Evolutionary conservation across 2,888 invertebrate genomes (phyloP).

Genomic region (Laspeyria flexula): DNA sequence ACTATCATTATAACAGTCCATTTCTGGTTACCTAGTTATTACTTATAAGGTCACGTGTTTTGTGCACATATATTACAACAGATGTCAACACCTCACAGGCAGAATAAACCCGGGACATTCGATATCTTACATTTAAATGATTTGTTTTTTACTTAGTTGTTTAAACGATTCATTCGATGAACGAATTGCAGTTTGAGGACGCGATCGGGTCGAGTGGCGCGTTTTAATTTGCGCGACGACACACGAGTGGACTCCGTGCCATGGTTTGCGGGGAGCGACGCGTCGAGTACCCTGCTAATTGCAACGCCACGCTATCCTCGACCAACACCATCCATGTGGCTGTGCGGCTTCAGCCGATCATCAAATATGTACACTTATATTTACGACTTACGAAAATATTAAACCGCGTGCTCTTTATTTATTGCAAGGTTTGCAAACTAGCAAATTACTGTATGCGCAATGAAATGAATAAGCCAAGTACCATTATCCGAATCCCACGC

Average conservation of each 20-base stretch:
- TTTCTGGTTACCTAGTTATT: no score
- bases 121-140: constrained; percentile 23
- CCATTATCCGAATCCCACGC: constrained; percentile 57
- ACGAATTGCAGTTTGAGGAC: constrained; percentile 73
- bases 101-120: constrained; percentile 22
- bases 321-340: constrained; percentile 58
- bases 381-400: constrained; percentile 20
- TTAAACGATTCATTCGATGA: constrained; percentile 67
- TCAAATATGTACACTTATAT: constrained; percentile 56
- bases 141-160: constrained; percentile 42
- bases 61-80: no score
- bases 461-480: constrained; percentile 57
- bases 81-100: not conserved
- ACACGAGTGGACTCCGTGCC: constrained; percentile 77
- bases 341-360: constrained; percentile 55
- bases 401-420: constrained; percentile 29
- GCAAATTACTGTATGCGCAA: constrained; percentile 15
- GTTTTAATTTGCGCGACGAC: constrained; percentile 85
- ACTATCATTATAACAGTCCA: no score
- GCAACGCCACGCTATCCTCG: constrained; percentile 71
- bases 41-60: no score
- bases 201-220: constrained; percentile 77
- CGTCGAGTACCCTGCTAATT: constrained; percentile 83
- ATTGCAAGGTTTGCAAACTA: constrained; percentile 13
- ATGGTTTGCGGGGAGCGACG: constrained; percentile 67